A percentile compares a stretch with the other conserved stretches of the same genome.
Evolutionary conservation across 2,888 invertebrate species (phyloP).

Genomic region (Anaspis maculata): DNA sequence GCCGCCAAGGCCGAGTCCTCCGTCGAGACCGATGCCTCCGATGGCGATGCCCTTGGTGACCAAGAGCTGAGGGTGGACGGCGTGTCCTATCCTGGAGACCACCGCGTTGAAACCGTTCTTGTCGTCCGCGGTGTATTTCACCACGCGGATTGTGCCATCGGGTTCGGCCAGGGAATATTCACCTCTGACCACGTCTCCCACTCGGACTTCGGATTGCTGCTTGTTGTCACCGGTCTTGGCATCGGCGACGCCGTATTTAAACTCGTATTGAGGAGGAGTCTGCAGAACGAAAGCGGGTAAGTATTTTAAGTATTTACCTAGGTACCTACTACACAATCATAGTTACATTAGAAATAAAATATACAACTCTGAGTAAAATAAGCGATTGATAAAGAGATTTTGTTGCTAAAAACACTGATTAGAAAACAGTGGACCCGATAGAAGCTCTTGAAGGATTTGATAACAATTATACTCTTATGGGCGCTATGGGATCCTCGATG

Average conservation of each 20-base stretch:
- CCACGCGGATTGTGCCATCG: constrained; percentile 54
- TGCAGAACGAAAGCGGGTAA: constrained; percentile 19
- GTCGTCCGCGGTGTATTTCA: constrained; percentile 55
- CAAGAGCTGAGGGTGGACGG: constrained; percentile 21
- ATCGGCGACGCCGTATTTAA: constrained; percentile 48
- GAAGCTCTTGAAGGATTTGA: too few species aligned
- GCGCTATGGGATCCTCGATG: too few species aligned
- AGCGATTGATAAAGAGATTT: too few species aligned
- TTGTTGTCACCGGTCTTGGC: constrained; percentile 51
- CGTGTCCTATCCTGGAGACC: constrained; percentile 44
- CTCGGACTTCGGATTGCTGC: constrained; percentile 45
- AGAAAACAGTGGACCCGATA: too few species aligned
- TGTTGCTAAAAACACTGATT: too few species aligned
- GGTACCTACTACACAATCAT: neutral
- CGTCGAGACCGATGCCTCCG: neutral
- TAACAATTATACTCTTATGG: too few species aligned
- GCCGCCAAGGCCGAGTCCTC: too few species aligned
- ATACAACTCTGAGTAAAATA: too few species aligned
- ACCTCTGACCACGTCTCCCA: constrained; percentile 54
- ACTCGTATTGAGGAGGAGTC: constrained; percentile 51
- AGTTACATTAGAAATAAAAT: too few species aligned
- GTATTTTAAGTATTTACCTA: neutral
- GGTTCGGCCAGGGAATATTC: constrained; percentile 56
- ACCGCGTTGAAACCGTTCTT: constrained; percentile 55
- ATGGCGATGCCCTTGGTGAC: constrained; percentile 2